Conservation (phyloP, 2,888 invertebrate genomes). For the Octonoba sinensis region DNA sequence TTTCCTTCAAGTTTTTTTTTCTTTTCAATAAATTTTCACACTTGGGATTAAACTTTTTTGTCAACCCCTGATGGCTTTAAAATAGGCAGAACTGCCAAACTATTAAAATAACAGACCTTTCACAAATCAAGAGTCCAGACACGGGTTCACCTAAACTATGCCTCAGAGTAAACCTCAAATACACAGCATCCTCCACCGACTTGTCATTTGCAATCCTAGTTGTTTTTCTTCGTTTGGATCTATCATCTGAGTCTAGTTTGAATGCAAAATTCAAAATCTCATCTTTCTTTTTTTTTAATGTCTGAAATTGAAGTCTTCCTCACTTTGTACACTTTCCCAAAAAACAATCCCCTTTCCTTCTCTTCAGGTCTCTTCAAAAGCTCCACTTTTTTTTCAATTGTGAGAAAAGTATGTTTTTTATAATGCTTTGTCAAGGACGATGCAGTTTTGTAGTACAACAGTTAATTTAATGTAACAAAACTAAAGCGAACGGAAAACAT, state of each 20-base stretch:
- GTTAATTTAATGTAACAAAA: no score
- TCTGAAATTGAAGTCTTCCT: conserved; percentile 1
- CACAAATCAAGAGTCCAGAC: conserved; percentile 57
- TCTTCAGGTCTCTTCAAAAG: conserved; percentile 22
- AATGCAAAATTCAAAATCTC: conserved; percentile 8
- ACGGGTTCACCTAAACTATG: no score
- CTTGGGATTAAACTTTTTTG: conserved; percentile 62
- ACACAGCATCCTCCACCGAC: conserved; percentile 50
- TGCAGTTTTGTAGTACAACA: no score
- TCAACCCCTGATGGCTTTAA: conserved; percentile 65
- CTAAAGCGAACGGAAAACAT: no score
- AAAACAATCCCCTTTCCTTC: conserved; percentile 9
- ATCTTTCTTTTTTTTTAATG: conserved; percentile 12
- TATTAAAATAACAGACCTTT: conserved; percentile 54
- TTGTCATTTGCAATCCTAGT: conserved; percentile 46
- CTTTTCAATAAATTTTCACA: no score
- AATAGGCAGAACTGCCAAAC: conserved; percentile 46
- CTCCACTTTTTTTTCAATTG: no score
- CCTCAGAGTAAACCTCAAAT: conserved; percentile 41
- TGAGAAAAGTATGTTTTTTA: no score
- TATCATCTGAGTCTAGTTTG: conserved; percentile 13
- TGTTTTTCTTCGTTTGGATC: conserved; percentile 23
- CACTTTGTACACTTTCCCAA: background rate
- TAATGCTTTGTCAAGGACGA: no score
- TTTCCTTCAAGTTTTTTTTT: no score